These are phyloP conservation scores for Aethina tumida DNA, from an alignment of 1,140 invertebrate species.

Conservation along the genomic window DNA sequence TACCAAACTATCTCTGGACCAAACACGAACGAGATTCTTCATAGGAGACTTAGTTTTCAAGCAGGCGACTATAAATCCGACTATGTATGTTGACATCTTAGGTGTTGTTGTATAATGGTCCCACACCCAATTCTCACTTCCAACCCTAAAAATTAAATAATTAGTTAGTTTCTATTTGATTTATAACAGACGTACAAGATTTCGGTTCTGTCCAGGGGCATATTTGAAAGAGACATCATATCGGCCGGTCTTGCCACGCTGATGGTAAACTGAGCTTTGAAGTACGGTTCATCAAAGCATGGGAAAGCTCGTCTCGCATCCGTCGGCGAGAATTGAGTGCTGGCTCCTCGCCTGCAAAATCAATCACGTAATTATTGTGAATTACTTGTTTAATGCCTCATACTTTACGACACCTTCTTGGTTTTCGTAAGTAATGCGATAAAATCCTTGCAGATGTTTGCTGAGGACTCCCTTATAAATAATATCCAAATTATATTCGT, in stretches of 20 bases:
- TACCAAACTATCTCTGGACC: slow-evolving; percentile 71
- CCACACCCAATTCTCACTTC: slow-evolving; percentile 36
- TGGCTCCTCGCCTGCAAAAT: slow-evolving; percentile 50
- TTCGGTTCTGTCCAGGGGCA: slow-evolving; percentile 37
- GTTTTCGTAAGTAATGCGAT: no score
- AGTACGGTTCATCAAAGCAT: slow-evolving; percentile 78
- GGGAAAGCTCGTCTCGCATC: slow-evolving; percentile 75
- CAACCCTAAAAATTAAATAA: slow-evolving; percentile 5
- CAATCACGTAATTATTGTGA: no score
- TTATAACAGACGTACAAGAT: slow-evolving; percentile 57
- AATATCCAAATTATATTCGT: no score
- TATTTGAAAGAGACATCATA: slow-evolving; percentile 23
- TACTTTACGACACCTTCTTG: no score
- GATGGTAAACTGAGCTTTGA: slow-evolving; percentile 65
- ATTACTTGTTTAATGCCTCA: no score
- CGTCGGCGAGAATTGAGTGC: slow-evolving; percentile 72
- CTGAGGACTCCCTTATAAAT: no score
- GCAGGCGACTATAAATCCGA: slow-evolving; percentile 83
- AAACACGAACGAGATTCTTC: slow-evolving; percentile 55
- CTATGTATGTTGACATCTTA: slow-evolving; percentile 88
- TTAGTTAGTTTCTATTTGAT: background rate
- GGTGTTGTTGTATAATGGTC: slow-evolving; percentile 71
- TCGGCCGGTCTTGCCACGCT: slow-evolving; percentile 44
- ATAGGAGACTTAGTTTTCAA: slow-evolving; percentile 76
- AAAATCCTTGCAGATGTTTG: no score